Base-by-base conservation (phyloP, 2,888 invertebrate species). In the Synanthedon vespiformis region DNA sequence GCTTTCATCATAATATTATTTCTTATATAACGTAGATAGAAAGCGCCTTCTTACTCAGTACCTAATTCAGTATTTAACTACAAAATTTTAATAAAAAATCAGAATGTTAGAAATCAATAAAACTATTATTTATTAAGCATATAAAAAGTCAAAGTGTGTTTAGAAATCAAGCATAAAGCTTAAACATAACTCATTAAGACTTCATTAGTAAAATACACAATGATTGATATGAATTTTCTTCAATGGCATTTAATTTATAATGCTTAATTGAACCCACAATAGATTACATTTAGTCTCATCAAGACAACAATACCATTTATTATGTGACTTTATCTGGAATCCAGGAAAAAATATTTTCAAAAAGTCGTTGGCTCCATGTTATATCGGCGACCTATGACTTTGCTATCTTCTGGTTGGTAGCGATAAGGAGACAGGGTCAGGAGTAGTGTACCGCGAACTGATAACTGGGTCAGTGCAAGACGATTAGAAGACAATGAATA, bases 381-480 rank as follows among this genome's bases (percentile, higher is more conserved):
- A 63, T 81, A 80, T 76, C 75, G 63, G 53, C 76, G 80, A 78
- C 80, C 80, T 74, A 65, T 65, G 72, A 62, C 71, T 65, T 50
- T 63, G 60, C 59, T 79, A 77, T 78, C 77, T 65, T 63, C 67
- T 62, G 68, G 63, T 64, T 65, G 62, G 62, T 61, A 61, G 56
- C 60, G 82, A 78, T 83, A 81, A 58, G 67, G 57, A 62, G 67
- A 68, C 73, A 74, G 75, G 81, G 82, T 82, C 80, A 77, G 65
- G 63, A 74, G 62, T 64, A 70, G 67, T 72, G 68, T 68, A 63
- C 65, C 63, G 63, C 14, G 61, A 54, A 53, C 75, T 70, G 82
- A 81, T 81, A 82, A 75, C 56, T 81, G 58, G 80, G 84, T 80
- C 81, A 80, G 69, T 81, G 79, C 77, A 80, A 70, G 72, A 60